phyloP scores from a whole-genome alignment of 2,113 vertebrate genomes.

The Eulemur rufifrons region DNA sequence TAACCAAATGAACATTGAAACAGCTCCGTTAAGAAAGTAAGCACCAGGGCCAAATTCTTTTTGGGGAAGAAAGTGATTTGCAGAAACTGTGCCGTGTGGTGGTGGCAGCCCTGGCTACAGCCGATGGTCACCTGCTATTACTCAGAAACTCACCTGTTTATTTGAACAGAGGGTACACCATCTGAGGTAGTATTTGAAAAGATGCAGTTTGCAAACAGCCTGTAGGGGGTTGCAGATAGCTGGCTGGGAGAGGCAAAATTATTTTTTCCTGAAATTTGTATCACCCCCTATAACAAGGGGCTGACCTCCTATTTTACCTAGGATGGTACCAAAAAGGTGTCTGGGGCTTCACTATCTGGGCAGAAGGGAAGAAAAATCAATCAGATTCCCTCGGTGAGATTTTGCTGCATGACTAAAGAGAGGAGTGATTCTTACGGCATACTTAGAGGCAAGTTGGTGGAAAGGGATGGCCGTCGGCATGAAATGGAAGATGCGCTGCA shows the following conservation, averaged over 20 bases:
- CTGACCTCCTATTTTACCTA: slow-evolving; percentile 46
- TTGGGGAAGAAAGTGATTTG: neutral
- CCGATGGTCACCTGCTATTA: neutral
- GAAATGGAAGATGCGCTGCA: slow-evolving; percentile 65
- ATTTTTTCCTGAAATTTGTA: slow-evolving; percentile 4
- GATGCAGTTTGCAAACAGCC: neutral
- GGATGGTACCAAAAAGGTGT: slow-evolving; percentile 42
- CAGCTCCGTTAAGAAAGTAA: neutral
- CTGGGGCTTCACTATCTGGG: neutral
- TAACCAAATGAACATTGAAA: slow-evolving; percentile 11
- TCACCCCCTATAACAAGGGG: slow-evolving; percentile 6
- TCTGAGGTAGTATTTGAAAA: neutral
- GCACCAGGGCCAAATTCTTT: no score
- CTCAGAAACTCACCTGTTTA: neutral
- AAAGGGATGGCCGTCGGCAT: slow-evolving; percentile 47
- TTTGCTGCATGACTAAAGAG: slow-evolving; percentile 76
- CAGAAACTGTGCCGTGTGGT: rapidly evolving
- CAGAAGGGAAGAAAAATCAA: slow-evolving; percentile 76
- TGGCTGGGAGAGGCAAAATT: neutral
- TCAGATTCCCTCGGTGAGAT: slow-evolving; percentile 71
- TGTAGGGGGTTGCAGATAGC: neutral
- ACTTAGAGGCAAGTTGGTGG: slow-evolving; percentile 74
- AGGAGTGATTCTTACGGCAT: slow-evolving; percentile 71
- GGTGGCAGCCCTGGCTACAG: neutral
- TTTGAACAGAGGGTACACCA: neutral